Percentiles rank a stretch among this genome's conserved stretches.
Conservation (phyloP, 2,888 invertebrate genomes). For the Ormyrus nitidulus region DNA sequence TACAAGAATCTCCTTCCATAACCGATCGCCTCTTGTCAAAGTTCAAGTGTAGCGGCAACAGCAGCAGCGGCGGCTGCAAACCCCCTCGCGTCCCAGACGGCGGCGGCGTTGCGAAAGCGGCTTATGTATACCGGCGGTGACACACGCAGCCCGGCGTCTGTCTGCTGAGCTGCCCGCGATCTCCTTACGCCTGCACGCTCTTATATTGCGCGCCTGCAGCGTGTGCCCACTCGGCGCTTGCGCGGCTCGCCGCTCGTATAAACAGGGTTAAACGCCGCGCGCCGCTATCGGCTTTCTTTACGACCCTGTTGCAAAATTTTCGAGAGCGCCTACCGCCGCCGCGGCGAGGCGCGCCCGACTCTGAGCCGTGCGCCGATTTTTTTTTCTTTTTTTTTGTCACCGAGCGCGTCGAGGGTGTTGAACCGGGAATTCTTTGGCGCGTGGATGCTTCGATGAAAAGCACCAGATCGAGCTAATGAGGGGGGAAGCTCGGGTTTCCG, state of each 20-base stretch:
- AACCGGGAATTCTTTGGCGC: background rate
- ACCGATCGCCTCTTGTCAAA: background rate
- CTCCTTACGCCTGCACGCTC: constrained; percentile 62
- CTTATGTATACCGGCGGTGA: constrained; percentile 56
- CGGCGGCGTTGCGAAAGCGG: constrained; percentile 61
- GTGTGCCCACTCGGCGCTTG: constrained; percentile 6
- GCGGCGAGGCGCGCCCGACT: too few relatives aligned
- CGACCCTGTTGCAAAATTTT: constrained; percentile 52
- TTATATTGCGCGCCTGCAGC: constrained; percentile 36
- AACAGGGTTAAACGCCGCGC: constrained; percentile 48
- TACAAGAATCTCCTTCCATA: too few relatives aligned
- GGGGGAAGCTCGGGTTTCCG: too few relatives aligned
- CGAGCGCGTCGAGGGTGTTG: constrained; percentile 1
- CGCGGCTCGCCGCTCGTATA: background rate
- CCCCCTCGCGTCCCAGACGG: constrained; percentile 2
- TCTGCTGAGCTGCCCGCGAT: constrained; percentile 45
- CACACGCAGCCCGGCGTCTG: constrained; percentile 60
- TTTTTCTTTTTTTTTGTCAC: background rate
- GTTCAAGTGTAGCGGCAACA: constrained; percentile 18
- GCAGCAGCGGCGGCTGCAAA: background rate
- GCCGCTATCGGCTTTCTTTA: constrained; percentile 43
- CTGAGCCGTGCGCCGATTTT: too few relatives aligned
- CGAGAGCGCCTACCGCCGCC: constrained; percentile 10
- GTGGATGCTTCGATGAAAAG: background rate
- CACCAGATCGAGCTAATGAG: background rate